These are phyloP conservation scores for Corapipo altera DNA, from an alignment of 2,113 vertebrate species.

Conservation along the genomic window DNA sequence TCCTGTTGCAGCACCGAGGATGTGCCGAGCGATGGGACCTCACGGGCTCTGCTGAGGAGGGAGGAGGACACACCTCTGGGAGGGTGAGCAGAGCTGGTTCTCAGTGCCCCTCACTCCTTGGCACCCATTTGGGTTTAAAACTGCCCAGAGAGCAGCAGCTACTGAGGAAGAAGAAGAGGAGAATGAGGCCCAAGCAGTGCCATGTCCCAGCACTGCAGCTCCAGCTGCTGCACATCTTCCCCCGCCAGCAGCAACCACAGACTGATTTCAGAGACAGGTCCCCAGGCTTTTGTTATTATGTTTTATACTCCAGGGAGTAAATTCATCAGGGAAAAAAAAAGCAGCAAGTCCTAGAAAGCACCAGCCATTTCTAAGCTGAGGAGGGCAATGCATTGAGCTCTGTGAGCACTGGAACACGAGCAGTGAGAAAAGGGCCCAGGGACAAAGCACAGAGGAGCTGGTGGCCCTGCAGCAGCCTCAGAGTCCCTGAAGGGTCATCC, in stretches of 20 bases:
- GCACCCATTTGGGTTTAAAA: fast-evolving
- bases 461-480: neutral
- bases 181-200: neutral
- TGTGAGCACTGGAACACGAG: fast-evolving
- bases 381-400: fast-evolving
- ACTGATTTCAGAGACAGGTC: neutral
- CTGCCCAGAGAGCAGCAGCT: neutral
- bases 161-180: neutral
- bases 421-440: neutral
- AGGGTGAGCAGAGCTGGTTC: neutral
- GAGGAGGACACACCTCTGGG: fast-evolving
- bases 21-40: neutral
- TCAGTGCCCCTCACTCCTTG: fast-evolving
- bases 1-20: neutral
- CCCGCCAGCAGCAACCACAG: neutral
- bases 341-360: neutral
- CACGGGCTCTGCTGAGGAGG: fast-evolving
- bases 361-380: neutral
- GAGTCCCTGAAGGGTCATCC: neutral
- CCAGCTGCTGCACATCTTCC: neutral
- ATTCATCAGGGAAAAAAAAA: neutral
- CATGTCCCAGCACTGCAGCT: neutral
- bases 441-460: fast-evolving
- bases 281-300: neutral
- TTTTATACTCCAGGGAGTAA: neutral